These are phyloP conservation scores for Typhlomys cinereus DNA, from an alignment of 2,113 vertebrate genomes.

Conservation along the genomic window DNA sequence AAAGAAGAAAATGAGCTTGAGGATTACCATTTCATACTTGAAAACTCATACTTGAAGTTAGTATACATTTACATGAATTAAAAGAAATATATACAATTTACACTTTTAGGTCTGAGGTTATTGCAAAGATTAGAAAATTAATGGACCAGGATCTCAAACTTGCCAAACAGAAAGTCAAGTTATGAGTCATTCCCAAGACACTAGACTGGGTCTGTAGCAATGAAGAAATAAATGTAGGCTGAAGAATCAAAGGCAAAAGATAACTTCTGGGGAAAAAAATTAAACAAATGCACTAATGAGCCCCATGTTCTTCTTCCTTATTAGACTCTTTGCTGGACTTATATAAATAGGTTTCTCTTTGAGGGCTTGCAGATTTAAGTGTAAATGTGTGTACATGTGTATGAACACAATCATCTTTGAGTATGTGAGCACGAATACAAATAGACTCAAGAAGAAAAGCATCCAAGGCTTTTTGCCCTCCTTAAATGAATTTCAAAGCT, in stretches of 20 bases:
- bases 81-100: conserved; percentile 1
- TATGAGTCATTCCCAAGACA: neutral
- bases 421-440: too few species aligned
- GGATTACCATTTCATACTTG: neutral
- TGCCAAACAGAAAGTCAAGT: neutral
- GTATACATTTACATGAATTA: conserved; percentile 2
- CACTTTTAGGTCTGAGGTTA: neutral
- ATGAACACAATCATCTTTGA: neutral
- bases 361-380: conserved; percentile 13
- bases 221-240: neutral
- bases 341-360: neutral
- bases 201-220: neutral
- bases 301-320: neutral
- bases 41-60: neutral
- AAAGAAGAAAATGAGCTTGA: conserved; percentile 18
- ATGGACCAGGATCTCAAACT: neutral
- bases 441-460: neutral
- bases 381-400: neutral
- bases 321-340: neutral
- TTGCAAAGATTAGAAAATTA: neutral
- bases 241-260: neutral
- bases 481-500: neutral
- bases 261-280: neutral
- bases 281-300: neutral
- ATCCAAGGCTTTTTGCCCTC: neutral